phyloP scores from a whole-genome alignment of 2,113 vertebrate species.

The Calonectris borealis region DNA sequence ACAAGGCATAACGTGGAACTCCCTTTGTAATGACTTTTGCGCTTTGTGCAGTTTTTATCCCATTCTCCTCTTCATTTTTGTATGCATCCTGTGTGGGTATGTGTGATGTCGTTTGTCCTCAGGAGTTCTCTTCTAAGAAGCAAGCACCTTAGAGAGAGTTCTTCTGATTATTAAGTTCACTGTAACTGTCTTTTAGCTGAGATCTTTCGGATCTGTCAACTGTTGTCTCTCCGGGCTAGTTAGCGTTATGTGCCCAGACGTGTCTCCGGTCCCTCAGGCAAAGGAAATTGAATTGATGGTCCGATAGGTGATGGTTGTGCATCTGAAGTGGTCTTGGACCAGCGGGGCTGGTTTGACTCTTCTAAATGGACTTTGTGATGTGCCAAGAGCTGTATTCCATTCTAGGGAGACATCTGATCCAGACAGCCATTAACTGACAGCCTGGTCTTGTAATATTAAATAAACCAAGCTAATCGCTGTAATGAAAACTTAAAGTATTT shows the following conservation, averaged over 20 bases:
- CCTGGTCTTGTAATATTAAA: neutral
- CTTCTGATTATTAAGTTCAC: neutral
- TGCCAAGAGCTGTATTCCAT: neutral
- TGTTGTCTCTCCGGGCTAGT: neutral
- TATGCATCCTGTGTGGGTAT: rapidly evolving
- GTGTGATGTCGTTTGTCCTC: rapidly evolving
- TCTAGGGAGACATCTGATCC: neutral
- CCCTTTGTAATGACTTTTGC: neutral
- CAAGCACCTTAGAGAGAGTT: neutral
- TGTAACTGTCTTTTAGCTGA: rapidly evolving
- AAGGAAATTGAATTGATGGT: neutral
- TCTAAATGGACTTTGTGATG: neutral
- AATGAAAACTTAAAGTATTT: neutral
- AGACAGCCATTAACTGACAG: neutral
- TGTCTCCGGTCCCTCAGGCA: neutral
- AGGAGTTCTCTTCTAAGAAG: neutral
- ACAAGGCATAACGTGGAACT: rapidly evolving
- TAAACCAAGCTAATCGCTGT: neutral
- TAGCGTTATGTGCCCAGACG: rapidly evolving
- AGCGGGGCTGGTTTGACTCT: neutral
- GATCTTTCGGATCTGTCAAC: neutral
- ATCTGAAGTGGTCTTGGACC: neutral
- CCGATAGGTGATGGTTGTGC: rapidly evolving
- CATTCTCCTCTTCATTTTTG: neutral
- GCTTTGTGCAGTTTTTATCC: neutral